Base-by-base conservation (phyloP, 2,888 invertebrate genomes). In the Parelbella ahira region DNA sequence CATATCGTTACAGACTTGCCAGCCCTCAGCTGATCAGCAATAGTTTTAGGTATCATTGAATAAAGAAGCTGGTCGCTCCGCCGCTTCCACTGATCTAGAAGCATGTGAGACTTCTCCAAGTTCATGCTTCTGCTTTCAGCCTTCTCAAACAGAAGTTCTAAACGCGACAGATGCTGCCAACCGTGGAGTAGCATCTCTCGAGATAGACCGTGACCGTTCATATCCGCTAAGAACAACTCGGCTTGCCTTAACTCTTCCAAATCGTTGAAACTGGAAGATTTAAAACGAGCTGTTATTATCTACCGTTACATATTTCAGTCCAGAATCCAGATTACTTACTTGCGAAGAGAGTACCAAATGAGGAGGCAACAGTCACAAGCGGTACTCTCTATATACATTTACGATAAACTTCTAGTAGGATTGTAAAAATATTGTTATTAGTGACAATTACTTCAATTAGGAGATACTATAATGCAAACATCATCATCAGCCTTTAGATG, bases 1-100 rank as follows among this genome's bases (percentile, higher is more conserved):
- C 19, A n/a, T 20, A 18, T 25, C 1, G 13, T 20, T 5, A 33
- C 41, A 21, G 33, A 13, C 5, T 91, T 91, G 0, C 96, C 96
- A 9, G 90, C 84, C 44, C 94, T 89, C 56, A 97, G 88, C 48
- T 93, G 90, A 61, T 95, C 94, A 0, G 96, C 97, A 7, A 97
- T 93, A 1, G 92, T 91, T 59, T 92, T 91, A 0, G 97, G 97
- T 62, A 97, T 95, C 97, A 97, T 97, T 0, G 97, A 96, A 65
- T 97, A 97, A 0, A 97, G 82, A 2, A 97, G 84, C 52, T 94
- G 94, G 63, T 97, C 96, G 0, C 96, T 94, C 52, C 93, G 91
- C 44, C 92, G 90, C 70, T 96, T 95, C 95, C 96, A 96, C 18
- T 93, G 91, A 63, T 96, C 96, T 7, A 94, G 81, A 9, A 95